These are phyloP conservation scores for Ptychochromis oligacanthus DNA, from an alignment of 2,113 vertebrate genomes.

Conservation along the genomic window DNA sequence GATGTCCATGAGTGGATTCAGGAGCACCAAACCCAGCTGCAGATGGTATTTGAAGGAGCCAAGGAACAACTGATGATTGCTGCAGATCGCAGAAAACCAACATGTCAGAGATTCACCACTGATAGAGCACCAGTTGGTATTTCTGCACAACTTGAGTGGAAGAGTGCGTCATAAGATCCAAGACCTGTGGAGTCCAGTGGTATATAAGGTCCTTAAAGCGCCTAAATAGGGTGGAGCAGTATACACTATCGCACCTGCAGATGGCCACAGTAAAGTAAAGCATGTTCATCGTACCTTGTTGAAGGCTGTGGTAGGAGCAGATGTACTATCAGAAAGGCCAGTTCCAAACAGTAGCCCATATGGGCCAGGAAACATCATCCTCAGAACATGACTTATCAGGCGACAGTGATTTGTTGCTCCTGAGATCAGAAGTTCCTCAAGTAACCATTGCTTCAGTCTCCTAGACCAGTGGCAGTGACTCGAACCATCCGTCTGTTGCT, in stretches of 20 bases:
- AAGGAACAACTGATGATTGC: not conserved
- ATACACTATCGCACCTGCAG: not conserved
- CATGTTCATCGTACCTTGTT: not conserved
- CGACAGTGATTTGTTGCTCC: too few species aligned
- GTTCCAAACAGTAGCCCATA: too few species aligned
- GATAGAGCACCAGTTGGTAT: not conserved
- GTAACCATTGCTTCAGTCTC: too few species aligned
- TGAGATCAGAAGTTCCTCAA: too few species aligned
- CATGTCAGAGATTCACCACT: not conserved
- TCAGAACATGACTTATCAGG: too few species aligned
- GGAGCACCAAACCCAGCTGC: not conserved
- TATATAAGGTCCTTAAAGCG: fast-evolving
- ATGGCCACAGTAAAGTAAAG: too few species aligned
- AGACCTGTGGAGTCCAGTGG: not conserved
- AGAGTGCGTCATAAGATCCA: constrained; percentile 15
- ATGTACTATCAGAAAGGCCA: too few species aligned
- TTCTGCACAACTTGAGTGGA: not conserved
- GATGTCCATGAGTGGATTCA: not conserved
- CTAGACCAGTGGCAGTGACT: too few species aligned
- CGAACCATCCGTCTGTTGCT: too few species aligned
- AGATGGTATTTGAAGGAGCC: not conserved
- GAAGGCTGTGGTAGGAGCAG: not conserved
- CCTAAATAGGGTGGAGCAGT: not conserved
- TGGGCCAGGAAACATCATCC: too few species aligned
- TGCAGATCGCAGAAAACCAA: not conserved